Conservation (phyloP, 2,888 invertebrate genomes). For the Anticlea derivata region DNA sequence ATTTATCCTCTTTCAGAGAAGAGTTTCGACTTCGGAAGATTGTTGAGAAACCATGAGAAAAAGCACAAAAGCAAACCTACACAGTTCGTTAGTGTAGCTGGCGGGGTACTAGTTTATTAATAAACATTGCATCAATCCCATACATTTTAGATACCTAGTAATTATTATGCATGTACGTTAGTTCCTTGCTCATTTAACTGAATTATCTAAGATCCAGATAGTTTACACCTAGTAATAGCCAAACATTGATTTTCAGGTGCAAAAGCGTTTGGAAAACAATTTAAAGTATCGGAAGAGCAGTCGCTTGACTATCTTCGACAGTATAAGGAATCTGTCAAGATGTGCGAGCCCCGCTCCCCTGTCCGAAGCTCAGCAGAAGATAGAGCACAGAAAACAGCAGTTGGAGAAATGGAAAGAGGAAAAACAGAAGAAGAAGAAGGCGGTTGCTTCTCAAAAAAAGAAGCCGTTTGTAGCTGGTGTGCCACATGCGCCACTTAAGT, state of each 20-base stretch:
- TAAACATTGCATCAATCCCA: slow-evolving; percentile 4
- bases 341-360: slow-evolving; percentile 48
- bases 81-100: slow-evolving; percentile 63
- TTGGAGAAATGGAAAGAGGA: slow-evolving; percentile 74
- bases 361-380: slow-evolving; percentile 45
- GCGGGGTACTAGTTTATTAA: slow-evolving; percentile 54
- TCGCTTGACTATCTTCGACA: slow-evolving; percentile 61
- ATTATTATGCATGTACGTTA: slow-evolving; percentile 2
- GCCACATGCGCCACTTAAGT: slow-evolving; percentile 53
- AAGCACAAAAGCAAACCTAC: slow-evolving; percentile 66
- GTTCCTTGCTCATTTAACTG: background rate
- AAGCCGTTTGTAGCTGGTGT: slow-evolving; percentile 70
- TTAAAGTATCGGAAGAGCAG: slow-evolving; percentile 57
- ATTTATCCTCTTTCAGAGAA: slow-evolving; percentile 55
- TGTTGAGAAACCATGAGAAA: slow-evolving; percentile 61
- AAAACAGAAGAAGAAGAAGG: slow-evolving; percentile 65
- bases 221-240: background rate
- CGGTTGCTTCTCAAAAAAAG: slow-evolving; percentile 57
- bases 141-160: slow-evolving; percentile 5
- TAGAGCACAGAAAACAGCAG: slow-evolving; percentile 59
- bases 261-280: slow-evolving; percentile 57
- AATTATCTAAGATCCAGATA: background rate
- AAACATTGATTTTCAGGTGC: slow-evolving; percentile 48
- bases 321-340: slow-evolving; percentile 53
- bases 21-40: slow-evolving; percentile 62